A percentile compares a stretch with the other conserved stretches of the same genome.
phyloP scores from a whole-genome alignment of 1,140 invertebrate species.

The Pomacea maculata region DNA sequence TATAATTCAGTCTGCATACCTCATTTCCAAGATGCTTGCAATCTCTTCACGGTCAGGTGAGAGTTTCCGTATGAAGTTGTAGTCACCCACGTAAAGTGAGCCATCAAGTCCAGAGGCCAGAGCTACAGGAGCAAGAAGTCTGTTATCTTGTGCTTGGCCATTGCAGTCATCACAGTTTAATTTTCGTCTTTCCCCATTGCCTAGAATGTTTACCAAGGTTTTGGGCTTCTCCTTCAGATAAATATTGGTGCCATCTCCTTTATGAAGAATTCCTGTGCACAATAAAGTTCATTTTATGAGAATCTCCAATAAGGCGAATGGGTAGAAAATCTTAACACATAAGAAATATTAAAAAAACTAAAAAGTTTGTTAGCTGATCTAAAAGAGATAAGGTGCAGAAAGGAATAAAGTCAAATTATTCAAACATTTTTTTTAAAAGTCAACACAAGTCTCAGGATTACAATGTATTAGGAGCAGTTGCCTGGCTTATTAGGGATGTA shows the following conservation, averaged over 20 bases:
- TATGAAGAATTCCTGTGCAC: slow-evolving; percentile 86
- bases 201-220: slow-evolving; percentile 90
- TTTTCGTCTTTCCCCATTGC: slow-evolving; percentile 88
- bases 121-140: slow-evolving; percentile 89
- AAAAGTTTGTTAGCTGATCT: background rate
- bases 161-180: slow-evolving; percentile 77
- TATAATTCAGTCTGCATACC: slow-evolving; percentile 68
- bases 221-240: slow-evolving; percentile 93
- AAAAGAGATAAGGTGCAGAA: background rate
- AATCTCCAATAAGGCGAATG: background rate
- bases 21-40: slow-evolving; percentile 86
- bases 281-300: slow-evolving; percentile 1
- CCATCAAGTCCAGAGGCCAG: slow-evolving; percentile 90
- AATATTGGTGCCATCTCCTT: slow-evolving; percentile 96
- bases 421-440: too few species aligned
- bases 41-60: slow-evolving; percentile 76
- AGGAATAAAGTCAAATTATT: too few species aligned
- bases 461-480: too few species aligned
- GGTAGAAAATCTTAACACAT: background rate
- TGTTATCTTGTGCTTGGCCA: slow-evolving; percentile 80
- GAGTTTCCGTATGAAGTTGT: slow-evolving; percentile 91
- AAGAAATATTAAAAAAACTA: background rate
- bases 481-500: too few species aligned
- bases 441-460: background rate
- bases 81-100: slow-evolving; percentile 95